A percentile compares a stretch with the other conserved stretches of the same genome.
phyloP scores from a whole-genome alignment of 2,113 vertebrate genomes.

The Lagopus muta region DNA sequence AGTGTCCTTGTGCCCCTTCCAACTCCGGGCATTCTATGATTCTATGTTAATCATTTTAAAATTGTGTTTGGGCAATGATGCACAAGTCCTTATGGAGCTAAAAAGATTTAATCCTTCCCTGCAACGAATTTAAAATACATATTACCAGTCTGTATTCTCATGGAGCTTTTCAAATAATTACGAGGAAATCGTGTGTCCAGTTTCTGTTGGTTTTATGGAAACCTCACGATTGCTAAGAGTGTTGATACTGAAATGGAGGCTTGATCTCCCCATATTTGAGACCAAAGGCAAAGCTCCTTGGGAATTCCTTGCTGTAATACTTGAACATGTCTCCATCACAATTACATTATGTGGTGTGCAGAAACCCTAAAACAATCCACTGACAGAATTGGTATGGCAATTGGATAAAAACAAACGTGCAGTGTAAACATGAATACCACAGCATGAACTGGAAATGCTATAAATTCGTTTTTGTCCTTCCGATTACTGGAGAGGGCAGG shows the following conservation, averaged over 20 bases:
- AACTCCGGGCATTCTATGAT: no score
- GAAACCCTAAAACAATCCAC: not conserved
- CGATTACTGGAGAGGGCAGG: not conserved
- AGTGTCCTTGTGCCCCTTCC: no score
- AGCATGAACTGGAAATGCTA: not conserved
- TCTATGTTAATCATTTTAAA: not conserved
- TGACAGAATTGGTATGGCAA: accelerated
- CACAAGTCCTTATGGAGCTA: not conserved
- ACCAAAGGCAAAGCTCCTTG: not conserved
- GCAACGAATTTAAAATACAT: not conserved
- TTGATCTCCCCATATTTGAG: not conserved
- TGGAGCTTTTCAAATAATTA: not conserved
- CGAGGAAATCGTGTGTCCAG: not conserved
- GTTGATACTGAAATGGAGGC: not conserved
- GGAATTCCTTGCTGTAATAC: not conserved
- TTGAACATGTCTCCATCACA: not conserved
- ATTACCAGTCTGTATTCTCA: not conserved
- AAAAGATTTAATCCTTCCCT: not conserved
- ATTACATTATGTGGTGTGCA: not conserved
- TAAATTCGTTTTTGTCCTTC: not conserved
- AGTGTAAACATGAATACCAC: not conserved
- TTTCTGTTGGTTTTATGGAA: not conserved
- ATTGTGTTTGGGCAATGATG: not conserved
- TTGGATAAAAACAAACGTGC: not conserved
- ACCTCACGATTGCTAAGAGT: no score